Evolutionary conservation across 2,113 vertebrate species (phyloP), one percentile per base, ranked within the genome.

Genomic region (Guaruba guarouba): DNA sequence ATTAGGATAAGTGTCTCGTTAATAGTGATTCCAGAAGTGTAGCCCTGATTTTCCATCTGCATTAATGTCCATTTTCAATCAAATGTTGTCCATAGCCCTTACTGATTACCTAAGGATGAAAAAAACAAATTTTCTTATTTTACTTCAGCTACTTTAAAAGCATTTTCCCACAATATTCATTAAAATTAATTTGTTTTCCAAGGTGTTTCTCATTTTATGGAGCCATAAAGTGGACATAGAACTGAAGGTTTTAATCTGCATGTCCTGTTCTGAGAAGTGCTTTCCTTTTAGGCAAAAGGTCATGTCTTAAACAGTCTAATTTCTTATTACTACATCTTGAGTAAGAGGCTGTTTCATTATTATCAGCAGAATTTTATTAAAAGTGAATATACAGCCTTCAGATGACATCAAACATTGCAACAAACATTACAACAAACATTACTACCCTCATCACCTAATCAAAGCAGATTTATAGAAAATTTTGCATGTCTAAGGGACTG

Each of bases 361-460:
- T 87, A 71, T 77, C 88, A 93, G 63, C 29, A 82, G 39, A 84
- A 61, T 82, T 89, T 92, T 82, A 51, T 93, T 95, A 62, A 82
- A 79, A 41, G 17, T 5, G 24, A 88, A 70, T 55, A 55, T 84
- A 66, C n/a, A 88, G 23, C 59, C 84, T 88, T 69, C 82, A 62
- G 59, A n/a, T 82, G 57, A 68, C 33, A 67, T 68, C 51, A 39
- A 55, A 82, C 35, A n/a, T 91, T 89, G 68, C 31, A 67, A 77
- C 54, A 43, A 61, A 82, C 35, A n/a, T 92, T 89, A 68, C 31
- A 67, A 77, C 54, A 43, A 61, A 82, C 33, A 37, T 89, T 87
- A 81, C 28, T 55, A 13, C 46, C 33, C 94, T 93, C 57, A 49
- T 39, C 74, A 85, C 16, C n/a, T 88, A 78, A 84, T 90, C 82